Conservation (phyloP, 2,797 vertebrate species). For the Antennarius maculatus region DNA sequence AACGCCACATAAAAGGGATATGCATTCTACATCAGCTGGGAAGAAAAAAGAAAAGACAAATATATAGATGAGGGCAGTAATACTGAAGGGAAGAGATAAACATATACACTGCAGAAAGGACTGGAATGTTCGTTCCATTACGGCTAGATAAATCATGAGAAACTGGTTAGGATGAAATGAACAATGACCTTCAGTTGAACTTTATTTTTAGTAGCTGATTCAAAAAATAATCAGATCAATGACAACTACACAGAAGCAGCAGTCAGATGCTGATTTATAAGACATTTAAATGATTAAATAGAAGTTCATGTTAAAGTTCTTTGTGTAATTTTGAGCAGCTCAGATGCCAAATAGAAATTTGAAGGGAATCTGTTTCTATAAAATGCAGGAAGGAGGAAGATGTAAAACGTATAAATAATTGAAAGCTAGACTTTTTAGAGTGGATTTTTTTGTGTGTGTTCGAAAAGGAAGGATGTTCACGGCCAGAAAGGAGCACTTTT, state of each 20-base stretch:
- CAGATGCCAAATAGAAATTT: slow-evolving; percentile 24
- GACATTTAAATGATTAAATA: neutral
- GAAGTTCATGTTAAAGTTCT: no score
- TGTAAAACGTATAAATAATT: slow-evolving; percentile 63
- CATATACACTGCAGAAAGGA: slow-evolving; percentile 15
- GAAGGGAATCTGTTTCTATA: slow-evolving; percentile 46
- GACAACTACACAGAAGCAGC: no score
- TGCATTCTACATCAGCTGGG: slow-evolving; percentile 22
- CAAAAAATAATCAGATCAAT: neutral
- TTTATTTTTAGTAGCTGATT: neutral
- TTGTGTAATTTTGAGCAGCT: neutral
- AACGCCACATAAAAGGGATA: slow-evolving; percentile 38
- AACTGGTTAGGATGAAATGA: neutral
- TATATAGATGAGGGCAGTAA: slow-evolving; percentile 9
- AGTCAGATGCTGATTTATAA: neutral
- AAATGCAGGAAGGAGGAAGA: slow-evolving; percentile 56
- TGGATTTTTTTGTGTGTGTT: slow-evolving; percentile 19
- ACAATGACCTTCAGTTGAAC: neutral
- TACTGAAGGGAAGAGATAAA: slow-evolving; percentile 8
- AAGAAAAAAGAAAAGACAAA: slow-evolving; percentile 6
- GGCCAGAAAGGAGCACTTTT: slow-evolving; percentile 10
- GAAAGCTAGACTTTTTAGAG: slow-evolving; percentile 41
- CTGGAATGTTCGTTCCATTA: slow-evolving; percentile 30
- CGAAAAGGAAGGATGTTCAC: slow-evolving; percentile 1
- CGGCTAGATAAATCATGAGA: neutral